phyloP scores from a whole-genome alignment of 2,113 vertebrate genomes.

The Chionis minor region DNA sequence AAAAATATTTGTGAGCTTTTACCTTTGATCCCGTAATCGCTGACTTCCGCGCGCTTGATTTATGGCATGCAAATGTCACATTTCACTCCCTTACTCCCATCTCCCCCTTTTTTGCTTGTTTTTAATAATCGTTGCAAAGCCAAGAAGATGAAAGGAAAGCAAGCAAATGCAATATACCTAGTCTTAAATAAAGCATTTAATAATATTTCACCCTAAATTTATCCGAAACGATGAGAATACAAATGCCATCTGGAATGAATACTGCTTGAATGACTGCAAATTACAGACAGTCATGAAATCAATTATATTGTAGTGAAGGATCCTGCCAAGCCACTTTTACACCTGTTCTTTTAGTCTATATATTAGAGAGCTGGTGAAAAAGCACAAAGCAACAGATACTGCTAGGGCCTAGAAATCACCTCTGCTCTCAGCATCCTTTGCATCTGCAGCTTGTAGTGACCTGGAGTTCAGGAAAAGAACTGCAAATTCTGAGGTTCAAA shows the following conservation, averaged over 20 bases:
- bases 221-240: not conserved
- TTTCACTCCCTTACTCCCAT: not conserved
- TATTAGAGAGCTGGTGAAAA: not conserved
- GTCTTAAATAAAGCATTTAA: not conserved
- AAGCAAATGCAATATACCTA: not conserved
- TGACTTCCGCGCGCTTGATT: not conserved
- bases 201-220: not conserved
- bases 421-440: not conserved
- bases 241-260: not conserved
- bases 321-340: not conserved
- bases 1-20: not conserved
- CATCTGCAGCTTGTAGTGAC: not conserved
- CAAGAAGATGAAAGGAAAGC: slow-evolving; percentile 9
- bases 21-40: not conserved
- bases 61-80: not conserved
- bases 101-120: not conserved
- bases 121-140: not conserved
- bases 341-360: not conserved
- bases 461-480: not conserved
- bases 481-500: not conserved
- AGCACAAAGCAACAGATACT: not conserved
- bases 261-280: not conserved
- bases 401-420: not conserved
- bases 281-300: not conserved
- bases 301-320: not conserved